A percentile compares a stretch with the other conserved stretches of the same genome.
phyloP scores from a whole-genome alignment of 2,113 vertebrate species.

The Etheostoma cragini region DNA sequence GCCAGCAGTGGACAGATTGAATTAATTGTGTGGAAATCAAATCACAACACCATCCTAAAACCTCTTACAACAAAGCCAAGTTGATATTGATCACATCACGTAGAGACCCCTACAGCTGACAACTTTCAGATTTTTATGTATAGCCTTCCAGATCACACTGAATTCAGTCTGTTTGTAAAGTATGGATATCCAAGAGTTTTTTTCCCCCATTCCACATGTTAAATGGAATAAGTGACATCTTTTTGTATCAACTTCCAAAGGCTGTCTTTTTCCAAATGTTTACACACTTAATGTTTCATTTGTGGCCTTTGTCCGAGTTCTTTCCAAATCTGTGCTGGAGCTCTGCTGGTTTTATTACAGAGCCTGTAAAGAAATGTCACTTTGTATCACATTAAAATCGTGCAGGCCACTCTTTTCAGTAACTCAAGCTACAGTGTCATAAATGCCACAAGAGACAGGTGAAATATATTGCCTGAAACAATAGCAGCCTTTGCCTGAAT shows the following conservation, averaged over 20 bases:
- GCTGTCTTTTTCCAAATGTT: not conserved
- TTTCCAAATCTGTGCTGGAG: conserved; percentile 1
- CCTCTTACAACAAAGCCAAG: conserved; percentile 13
- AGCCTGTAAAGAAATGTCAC: conserved; percentile 58
- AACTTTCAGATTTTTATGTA: conserved; percentile 17
- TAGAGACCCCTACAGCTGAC: conserved; percentile 32
- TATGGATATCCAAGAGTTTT: conserved; percentile 41
- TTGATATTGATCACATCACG: conserved; percentile 44
- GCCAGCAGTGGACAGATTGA: conserved; percentile 37
- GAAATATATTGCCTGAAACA: conserved; percentile 61
- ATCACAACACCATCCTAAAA: conserved; percentile 52
- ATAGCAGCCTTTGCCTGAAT: conserved; percentile 43
- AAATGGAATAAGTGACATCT: conserved; percentile 21
- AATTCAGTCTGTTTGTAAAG: conserved; percentile 37
- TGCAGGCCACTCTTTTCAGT: conserved; percentile 57
- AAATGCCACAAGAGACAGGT: conserved; percentile 50
- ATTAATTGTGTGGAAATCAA: conserved; percentile 60
- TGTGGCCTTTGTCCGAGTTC: conserved; percentile 24
- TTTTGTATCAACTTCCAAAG: conserved; percentile 25
- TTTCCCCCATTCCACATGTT: conserved; percentile 14
- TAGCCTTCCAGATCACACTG: conserved; percentile 31
- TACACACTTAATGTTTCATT: conserved; percentile 29
- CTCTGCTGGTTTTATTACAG: conserved; percentile 24
- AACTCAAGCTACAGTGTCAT: conserved; percentile 52
- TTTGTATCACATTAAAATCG: conserved; percentile 61